Conservation (phyloP, 2,113 vertebrate species). For the Nycticryphes semicollaris region DNA sequence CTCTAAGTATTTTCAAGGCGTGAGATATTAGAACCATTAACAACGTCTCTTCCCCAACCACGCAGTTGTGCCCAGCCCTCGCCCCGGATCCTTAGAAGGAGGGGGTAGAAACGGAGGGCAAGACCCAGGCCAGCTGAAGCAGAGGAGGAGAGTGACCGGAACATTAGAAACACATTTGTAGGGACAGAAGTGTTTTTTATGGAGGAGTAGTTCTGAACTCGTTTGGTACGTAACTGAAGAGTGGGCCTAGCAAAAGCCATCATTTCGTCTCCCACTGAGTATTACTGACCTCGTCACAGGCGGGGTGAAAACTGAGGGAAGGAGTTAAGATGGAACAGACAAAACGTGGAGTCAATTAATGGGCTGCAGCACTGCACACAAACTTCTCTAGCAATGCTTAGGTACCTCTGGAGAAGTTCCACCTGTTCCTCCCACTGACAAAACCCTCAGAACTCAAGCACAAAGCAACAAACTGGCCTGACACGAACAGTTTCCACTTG, state of each 20-base stretch:
- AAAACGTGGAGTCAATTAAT: neutral
- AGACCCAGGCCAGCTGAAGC: neutral
- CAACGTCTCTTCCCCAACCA: neutral
- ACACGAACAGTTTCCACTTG: neutral
- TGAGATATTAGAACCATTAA: neutral
- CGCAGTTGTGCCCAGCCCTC: rapidly evolving
- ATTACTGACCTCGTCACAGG: neutral
- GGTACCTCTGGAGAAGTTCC: neutral
- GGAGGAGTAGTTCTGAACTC: neutral
- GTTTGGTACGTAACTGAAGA: neutral
- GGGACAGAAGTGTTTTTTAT: neutral
- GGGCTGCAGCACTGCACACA: neutral
- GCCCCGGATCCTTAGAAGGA: neutral
- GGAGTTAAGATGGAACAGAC: neutral
- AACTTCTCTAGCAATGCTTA: neutral
- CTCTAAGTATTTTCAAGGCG: neutral
- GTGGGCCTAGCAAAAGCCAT: neutral
- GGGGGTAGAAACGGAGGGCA: neutral
- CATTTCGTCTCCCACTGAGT: neutral
- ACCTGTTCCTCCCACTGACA: neutral
- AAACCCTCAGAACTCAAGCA: neutral
- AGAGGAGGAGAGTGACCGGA: neutral
- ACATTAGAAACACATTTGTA: neutral
- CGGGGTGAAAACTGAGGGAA: neutral
- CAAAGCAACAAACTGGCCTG: neutral